Conservation (phyloP, 2,888 invertebrate species). For the Cheilosia scutellata region DNA sequence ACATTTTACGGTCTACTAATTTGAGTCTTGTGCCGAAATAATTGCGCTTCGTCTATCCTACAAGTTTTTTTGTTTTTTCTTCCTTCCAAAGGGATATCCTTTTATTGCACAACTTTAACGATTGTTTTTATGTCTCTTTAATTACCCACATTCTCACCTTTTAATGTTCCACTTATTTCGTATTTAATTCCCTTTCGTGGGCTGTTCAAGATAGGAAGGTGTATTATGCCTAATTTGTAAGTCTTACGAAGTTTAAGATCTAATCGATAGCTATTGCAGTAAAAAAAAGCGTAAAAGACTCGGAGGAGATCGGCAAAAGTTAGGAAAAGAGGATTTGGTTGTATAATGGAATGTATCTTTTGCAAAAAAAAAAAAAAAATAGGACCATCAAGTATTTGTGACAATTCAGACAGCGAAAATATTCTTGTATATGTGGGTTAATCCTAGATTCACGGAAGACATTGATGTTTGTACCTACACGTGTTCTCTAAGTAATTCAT, state of each 20-base stretch:
- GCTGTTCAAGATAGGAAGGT: background rate
- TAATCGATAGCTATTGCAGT: background rate
- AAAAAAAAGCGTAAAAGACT: background rate
- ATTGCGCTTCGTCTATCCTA: background rate
- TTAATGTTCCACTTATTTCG: conserved; percentile 21
- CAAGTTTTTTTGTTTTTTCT: background rate
- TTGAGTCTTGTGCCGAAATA: conserved; percentile 10
- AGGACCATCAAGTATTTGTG: too few relatives aligned
- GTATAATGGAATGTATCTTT: too few relatives aligned
- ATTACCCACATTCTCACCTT: conserved; percentile 30
- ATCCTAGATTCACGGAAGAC: too few relatives aligned
- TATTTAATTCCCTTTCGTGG: conserved; percentile 13
- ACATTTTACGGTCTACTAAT: conserved; percentile 11
- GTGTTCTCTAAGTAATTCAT: too few relatives aligned
- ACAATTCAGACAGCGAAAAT: too few relatives aligned
- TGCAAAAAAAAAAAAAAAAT: too few relatives aligned
- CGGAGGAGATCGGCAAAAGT: background rate
- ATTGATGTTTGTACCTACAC: too few relatives aligned
- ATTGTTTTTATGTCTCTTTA: conserved; percentile 30
- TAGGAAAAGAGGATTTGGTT: background rate
- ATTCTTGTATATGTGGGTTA: too few relatives aligned
- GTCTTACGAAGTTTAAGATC: background rate
- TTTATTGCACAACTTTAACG: conserved; percentile 38
- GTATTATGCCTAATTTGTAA: background rate
- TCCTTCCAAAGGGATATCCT: conserved; percentile 16